These are phyloP conservation scores for Neoitamus cyanurus DNA, from an alignment of 2,888 invertebrate genomes.

Conservation along the genomic window DNA sequence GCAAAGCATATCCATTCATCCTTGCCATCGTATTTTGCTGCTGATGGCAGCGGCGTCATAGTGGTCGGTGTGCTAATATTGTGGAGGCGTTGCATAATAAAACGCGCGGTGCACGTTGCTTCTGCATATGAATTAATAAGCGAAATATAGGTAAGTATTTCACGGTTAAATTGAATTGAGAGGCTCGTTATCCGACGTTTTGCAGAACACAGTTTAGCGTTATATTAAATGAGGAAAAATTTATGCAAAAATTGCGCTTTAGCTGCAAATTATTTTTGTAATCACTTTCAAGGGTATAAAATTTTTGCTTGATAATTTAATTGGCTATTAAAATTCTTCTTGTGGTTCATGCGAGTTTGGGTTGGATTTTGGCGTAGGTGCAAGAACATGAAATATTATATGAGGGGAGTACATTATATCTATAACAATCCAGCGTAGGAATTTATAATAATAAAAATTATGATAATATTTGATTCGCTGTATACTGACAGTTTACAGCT, in stretches of 20 bases:
- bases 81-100: neutral
- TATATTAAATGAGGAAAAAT: neutral
- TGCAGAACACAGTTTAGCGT: neutral
- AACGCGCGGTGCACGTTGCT: neutral
- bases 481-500: too few relatives aligned
- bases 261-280: neutral
- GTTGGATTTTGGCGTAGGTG: too few relatives aligned
- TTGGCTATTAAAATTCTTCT: neutral
- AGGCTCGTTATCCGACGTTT: neutral
- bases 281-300: neutral
- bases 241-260: neutral
- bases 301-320: neutral
- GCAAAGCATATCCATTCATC: neutral
- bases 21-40: neutral
- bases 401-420: too few relatives aligned
- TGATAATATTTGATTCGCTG: too few relatives aligned
- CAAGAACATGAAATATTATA: too few relatives aligned
- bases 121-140: neutral
- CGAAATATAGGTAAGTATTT: neutral
- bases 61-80: neutral
- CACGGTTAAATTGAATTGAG: neutral
- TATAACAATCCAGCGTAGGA: too few relatives aligned
- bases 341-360: neutral
- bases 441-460: too few relatives aligned
- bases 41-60: neutral